Base-by-base conservation (phyloP, 2,888 invertebrate species). In the Aphidoletes aphidimyza region DNA sequence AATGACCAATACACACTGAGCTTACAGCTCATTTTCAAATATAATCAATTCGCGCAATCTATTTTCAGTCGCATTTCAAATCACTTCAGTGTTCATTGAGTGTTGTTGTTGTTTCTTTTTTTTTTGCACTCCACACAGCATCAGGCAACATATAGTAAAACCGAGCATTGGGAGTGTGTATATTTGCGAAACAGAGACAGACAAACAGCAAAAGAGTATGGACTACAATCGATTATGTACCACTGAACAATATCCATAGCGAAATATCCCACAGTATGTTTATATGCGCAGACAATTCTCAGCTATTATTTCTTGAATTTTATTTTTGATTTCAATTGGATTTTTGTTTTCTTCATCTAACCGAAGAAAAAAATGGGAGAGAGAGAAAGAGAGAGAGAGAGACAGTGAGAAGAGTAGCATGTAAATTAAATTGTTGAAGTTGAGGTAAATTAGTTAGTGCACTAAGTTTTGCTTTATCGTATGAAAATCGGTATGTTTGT, bases 341-440 rank as follows among this genome's bases (percentile, higher is more conserved):
- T 69, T 81, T 22, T 81, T 37, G 36, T 37, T 81, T 22, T 37
- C 22, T 81, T 37, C 37, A n/a, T 81, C 37, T 78, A 5, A 14
- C 22, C 17, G 9, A 42, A 6, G 42, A 9, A 9, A 9, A 42
- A n/a, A n/a, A n/a, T 47, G n/a, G 54, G n/a, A 22, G n/a, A 22
- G 54, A 54, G 17, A 17, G 17, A 47, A 47, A 5, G 47, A 22
- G 22, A 54, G 54, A 54, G n/a, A 22, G n/a, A n/a, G 22, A 54
- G 54, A 22, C n/a, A n/a, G n/a, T n/a, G n/a, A 54, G 22, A 54
- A 54, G 22, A 22, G 17, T 14, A 54, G 22, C 54, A 37, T 37
- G 37, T 37, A 81, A 81, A 81, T 81, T 81, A 81, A 81, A 81
- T 81, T 81, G 81, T 81, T 81, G 37, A 81, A 81, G 37, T 81